Conservation (phyloP, 2,113 vertebrate genomes). For the Clupea harengus region DNA sequence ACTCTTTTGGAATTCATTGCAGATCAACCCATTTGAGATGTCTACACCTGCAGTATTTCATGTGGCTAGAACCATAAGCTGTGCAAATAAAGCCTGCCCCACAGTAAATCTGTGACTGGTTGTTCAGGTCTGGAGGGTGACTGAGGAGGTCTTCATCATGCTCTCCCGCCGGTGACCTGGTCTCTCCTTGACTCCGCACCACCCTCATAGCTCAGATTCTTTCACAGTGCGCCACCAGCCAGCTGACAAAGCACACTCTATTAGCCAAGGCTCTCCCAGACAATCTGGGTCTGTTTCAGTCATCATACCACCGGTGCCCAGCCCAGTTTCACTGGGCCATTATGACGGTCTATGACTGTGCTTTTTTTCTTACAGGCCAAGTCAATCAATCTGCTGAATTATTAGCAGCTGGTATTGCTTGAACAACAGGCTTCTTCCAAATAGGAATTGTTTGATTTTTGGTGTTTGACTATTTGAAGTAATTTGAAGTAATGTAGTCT, state of each 20-base stretch:
- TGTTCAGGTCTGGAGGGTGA: neutral
- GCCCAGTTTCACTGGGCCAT: neutral
- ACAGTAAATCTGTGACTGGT: constrained; percentile 9
- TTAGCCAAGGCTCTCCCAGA: constrained; percentile 29
- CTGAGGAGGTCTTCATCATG: neutral
- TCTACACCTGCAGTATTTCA: neutral
- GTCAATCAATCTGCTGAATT: neutral
- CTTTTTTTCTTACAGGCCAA: neutral
- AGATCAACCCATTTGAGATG: neutral
- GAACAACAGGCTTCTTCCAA: neutral
- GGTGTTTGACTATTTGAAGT: neutral
- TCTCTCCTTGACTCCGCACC: constrained; percentile 39
- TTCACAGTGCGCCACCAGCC: constrained; percentile 56
- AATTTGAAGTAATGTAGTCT: neutral
- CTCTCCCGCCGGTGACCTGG: constrained; percentile 43
- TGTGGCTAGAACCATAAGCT: constrained; percentile 39
- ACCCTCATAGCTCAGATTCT: constrained; percentile 53
- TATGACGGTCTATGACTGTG: neutral
- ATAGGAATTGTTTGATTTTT: neutral
- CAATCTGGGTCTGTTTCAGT: neutral
- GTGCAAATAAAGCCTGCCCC: neutral
- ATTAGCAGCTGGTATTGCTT: neutral
- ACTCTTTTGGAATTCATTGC: neutral
- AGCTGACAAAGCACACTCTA: constrained; percentile 65
- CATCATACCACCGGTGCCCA: neutral